Evolutionary conservation across 1,140 invertebrate species (phyloP), one percentile per base, ranked within the genome.

Genomic region (Zeugodacus cucurbitae): DNA sequence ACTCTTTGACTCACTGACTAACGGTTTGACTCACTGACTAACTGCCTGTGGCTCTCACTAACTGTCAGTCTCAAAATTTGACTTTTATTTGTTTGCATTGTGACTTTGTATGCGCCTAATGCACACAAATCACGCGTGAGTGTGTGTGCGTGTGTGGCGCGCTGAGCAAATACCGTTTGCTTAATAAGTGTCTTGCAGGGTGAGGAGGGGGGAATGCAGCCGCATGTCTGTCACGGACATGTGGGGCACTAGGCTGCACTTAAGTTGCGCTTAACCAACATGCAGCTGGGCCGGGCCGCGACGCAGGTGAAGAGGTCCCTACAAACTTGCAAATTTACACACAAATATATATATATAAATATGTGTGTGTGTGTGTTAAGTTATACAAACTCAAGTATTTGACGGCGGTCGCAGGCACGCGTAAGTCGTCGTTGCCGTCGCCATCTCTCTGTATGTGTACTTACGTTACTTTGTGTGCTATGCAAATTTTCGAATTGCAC

Each of bases 221-320:
- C 37, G 34, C 34, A 78, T 22, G 70, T 14, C n/a, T 82, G 41
- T 48, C 41, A 82, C n/a, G 74, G 41, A 54, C 41, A 82, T 82
- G n/a, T 82, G 74, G 74, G 74, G 41, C 74, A 82, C 41, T 82
- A 82, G 41, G 74, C 74, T 82, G 74, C 74, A 48, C 74, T 82
- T 41, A 48, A 82, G 37, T 78, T n/a, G 70, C 70, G 64, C 37
- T 78, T n/a, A 78, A 37, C 41, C 20, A 82, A 48, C n/a, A 29
- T 48, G 74, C 74, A 82, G 74, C 44, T 82, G 11, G 74, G 74
- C 74, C 3, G 44, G 26, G 41, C 41, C 41, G 74, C 29, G n/a
- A n/a, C n/a, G 29, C 74, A 29, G 74, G 74, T 82, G 44, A 82
- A 48, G 10, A 17, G 74, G 41, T 82, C 41, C 41, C 74, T 48